Evolutionary conservation across 2,797 vertebrate genomes (phyloP).

Genomic region (Gymnoscopelus microlampas): DNA sequence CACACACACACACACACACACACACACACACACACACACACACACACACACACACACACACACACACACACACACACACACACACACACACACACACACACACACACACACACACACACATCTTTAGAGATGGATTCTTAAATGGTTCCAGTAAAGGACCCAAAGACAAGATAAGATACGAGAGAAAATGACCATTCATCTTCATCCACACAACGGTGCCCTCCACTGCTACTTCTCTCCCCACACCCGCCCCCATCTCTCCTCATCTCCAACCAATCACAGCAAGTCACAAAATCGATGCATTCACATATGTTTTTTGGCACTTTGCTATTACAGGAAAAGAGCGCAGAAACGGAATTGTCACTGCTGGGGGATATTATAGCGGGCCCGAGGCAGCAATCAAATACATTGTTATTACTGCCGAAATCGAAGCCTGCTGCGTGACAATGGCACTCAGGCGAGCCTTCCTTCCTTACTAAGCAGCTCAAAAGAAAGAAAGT

Average conservation of each 20-base stretch:
- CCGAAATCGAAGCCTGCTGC: no score
- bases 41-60: background rate
- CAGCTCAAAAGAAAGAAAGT: conserved; percentile 14
- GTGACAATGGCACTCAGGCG: no score
- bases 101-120: background rate
- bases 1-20: background rate
- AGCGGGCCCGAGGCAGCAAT: background rate
- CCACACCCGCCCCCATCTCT: conserved; percentile 25
- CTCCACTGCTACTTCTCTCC: conserved; percentile 36
- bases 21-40: conserved; percentile 12
- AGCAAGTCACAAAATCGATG: conserved; percentile 69
- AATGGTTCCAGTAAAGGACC: conserved; percentile 55
- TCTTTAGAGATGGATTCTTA: conserved; percentile 42
- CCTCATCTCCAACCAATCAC: conserved; percentile 24
- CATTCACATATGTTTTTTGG: conserved; percentile 44
- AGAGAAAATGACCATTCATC: conserved; percentile 62
- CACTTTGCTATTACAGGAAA: conserved; percentile 45
- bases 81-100: conserved; percentile 14
- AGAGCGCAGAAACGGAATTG: conserved; percentile 39
- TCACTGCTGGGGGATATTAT: conserved; percentile 21
- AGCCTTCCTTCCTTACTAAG: background rate
- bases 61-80: background rate
- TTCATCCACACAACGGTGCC: conserved; percentile 49
- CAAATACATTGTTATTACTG: conserved; percentile 14
- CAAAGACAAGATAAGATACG: conserved; percentile 41